phyloP scores from a whole-genome alignment of 2,113 vertebrate species.

The Oncorhynchus keta region DNA sequence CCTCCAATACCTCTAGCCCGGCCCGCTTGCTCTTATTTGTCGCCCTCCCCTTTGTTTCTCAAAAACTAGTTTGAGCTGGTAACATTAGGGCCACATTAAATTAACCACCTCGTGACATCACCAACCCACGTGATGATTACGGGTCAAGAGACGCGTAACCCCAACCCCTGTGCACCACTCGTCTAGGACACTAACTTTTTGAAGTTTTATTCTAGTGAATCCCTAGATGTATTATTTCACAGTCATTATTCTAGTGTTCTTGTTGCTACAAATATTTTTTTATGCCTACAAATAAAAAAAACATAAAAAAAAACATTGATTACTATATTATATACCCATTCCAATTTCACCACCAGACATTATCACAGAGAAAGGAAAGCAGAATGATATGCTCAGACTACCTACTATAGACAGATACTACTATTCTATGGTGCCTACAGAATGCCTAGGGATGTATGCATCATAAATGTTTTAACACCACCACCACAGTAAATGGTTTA shows the following conservation, averaged over 20 bases:
- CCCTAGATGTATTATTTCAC: too few species aligned
- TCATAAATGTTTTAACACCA: too few species aligned
- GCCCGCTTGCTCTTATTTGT: conserved; percentile 1
- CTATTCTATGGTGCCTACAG: background rate
- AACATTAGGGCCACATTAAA: conserved; percentile 61
- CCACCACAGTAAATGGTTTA: background rate
- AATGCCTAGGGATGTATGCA: background rate
- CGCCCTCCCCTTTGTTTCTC: conserved; percentile 73
- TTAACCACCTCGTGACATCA: conserved; percentile 43
- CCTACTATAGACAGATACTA: background rate
- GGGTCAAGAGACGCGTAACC: background rate
- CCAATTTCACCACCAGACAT: background rate
- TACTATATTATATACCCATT: background rate
- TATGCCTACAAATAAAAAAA: background rate
- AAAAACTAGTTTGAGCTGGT: conserved; percentile 75
- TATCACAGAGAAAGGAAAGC: background rate
- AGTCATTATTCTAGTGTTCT: too few species aligned
- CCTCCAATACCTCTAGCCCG: background rate
- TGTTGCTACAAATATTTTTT: too few species aligned
- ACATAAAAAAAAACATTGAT: conserved; percentile 19
- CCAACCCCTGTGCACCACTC: background rate
- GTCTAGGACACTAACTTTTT: too few species aligned
- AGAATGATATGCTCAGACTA: background rate
- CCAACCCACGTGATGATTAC: conserved; percentile 31
- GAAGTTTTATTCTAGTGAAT: too few species aligned